Percentiles rank a stretch among this genome's conserved stretches.
phyloP scores from a whole-genome alignment of 2,888 invertebrate genomes.

The Hydropsyche betteni region DNA sequence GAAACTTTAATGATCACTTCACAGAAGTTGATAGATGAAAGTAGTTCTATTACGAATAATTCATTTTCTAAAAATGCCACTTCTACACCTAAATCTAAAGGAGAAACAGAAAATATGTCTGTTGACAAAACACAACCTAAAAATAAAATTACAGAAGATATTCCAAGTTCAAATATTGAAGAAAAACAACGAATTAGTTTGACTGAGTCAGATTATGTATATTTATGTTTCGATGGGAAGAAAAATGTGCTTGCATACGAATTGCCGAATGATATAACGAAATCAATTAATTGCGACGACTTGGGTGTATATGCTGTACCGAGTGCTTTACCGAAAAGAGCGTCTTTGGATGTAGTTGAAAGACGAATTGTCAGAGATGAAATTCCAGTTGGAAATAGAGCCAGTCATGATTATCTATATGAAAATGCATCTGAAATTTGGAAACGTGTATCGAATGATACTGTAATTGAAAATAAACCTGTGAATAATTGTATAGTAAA shows the following conservation, averaged over 20 bases:
- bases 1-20: slow-evolving; percentile 66
- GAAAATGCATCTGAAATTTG: slow-evolving; percentile 49
- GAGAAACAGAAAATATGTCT: not conserved
- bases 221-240: slow-evolving; percentile 60
- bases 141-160: slow-evolving; percentile 13
- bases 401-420: slow-evolving; percentile 38
- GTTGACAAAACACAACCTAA: not conserved
- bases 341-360: slow-evolving; percentile 33
- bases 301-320: slow-evolving; percentile 49
- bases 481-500: slow-evolving; percentile 40
- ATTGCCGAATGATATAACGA: slow-evolving; percentile 44
- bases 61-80: not conserved
- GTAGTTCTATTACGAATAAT: not conserved
- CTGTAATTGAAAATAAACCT: slow-evolving; percentile 50
- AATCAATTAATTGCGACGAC: slow-evolving; percentile 43
- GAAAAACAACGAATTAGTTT: slow-evolving; percentile 57
- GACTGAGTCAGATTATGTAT: slow-evolving; percentile 65
- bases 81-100: slow-evolving; percentile 12
- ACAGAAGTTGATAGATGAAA: slow-evolving; percentile 15
- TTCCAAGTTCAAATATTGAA: slow-evolving; percentile 48
- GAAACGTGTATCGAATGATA: slow-evolving; percentile 50
- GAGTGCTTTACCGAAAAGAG: slow-evolving; percentile 38
- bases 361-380: slow-evolving; percentile 22
- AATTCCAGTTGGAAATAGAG: slow-evolving; percentile 36
- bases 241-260: slow-evolving; percentile 48